These are phyloP conservation scores for Chaetops frenatus DNA, from an alignment of 2,113 vertebrate genomes.

Conservation along the genomic window DNA sequence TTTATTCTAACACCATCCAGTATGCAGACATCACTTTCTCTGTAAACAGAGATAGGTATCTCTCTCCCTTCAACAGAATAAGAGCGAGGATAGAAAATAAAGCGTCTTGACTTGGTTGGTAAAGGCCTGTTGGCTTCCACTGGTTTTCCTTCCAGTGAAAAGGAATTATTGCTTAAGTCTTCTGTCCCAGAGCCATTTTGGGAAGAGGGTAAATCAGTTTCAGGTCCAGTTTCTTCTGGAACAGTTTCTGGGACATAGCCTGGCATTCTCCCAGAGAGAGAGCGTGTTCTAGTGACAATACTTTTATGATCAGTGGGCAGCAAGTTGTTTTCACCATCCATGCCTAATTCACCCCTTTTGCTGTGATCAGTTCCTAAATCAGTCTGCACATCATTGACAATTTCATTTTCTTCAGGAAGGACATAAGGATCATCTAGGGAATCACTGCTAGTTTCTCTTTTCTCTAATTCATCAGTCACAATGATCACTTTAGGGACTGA, in stretches of 20 bases:
- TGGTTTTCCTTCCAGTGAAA: conserved; percentile 69
- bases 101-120: conserved; percentile 75
- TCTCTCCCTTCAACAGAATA: conserved; percentile 87
- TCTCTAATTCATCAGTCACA: conserved; percentile 49
- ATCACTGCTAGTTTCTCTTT: conserved; percentile 56
- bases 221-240: conserved; percentile 86
- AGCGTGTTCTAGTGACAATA: conserved; percentile 82
- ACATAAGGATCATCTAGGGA: conserved; percentile 67
- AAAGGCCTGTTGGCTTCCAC: conserved; percentile 66
- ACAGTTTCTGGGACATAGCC: conserved; percentile 95
- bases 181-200: conserved; percentile 24
- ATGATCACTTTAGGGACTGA: conserved; percentile 40
- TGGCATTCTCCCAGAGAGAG: conserved; percentile 87
- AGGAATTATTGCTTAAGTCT: conserved; percentile 63
- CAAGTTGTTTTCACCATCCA: conserved; percentile 77
- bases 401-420: conserved; percentile 41
- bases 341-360: conserved; percentile 68
- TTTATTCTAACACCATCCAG: conserved; percentile 73
- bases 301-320: conserved; percentile 78
- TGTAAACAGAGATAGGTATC: conserved; percentile 68
- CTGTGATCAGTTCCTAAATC: background rate
- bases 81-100: conserved; percentile 85
- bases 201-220: conserved; percentile 64
- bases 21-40: conserved; percentile 66
- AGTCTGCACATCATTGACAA: background rate